phyloP scores from a whole-genome alignment of 2,113 vertebrate species.

The Bubo bubo region DNA sequence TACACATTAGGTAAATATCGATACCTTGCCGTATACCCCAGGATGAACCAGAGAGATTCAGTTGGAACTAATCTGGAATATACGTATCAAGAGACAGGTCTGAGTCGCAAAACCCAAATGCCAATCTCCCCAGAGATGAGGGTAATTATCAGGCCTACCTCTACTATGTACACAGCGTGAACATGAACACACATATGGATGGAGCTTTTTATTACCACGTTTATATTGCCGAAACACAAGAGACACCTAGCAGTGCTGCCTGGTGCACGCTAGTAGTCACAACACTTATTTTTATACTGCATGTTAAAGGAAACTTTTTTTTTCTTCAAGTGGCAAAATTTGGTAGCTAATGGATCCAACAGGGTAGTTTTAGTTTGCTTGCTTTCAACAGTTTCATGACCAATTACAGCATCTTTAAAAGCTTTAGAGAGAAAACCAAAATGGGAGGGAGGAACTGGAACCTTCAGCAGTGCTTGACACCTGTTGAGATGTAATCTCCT shows the following conservation, averaged over 20 bases:
- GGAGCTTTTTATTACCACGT: background rate
- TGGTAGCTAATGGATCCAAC: background rate
- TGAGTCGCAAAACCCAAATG: background rate
- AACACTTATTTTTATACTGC: background rate
- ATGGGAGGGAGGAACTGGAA: background rate
- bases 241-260: background rate
- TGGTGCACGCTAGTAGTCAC: background rate
- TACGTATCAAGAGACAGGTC: rapidly evolving
- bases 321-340: background rate
- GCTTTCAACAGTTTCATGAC: background rate
- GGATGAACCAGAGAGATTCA: background rate
- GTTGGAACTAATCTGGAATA: background rate
- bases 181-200: background rate
- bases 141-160: background rate
- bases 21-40: background rate
- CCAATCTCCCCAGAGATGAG: background rate
- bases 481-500: background rate
- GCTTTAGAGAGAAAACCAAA: background rate
- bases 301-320: background rate
- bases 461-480: background rate
- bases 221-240: background rate
- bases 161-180: background rate
- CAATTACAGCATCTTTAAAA: background rate
- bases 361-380: background rate
- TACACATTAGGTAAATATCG: slow-evolving; percentile 36